Conservation (phyloP, 1,140 invertebrate genomes). For the Brachionus koreanus region DNA sequence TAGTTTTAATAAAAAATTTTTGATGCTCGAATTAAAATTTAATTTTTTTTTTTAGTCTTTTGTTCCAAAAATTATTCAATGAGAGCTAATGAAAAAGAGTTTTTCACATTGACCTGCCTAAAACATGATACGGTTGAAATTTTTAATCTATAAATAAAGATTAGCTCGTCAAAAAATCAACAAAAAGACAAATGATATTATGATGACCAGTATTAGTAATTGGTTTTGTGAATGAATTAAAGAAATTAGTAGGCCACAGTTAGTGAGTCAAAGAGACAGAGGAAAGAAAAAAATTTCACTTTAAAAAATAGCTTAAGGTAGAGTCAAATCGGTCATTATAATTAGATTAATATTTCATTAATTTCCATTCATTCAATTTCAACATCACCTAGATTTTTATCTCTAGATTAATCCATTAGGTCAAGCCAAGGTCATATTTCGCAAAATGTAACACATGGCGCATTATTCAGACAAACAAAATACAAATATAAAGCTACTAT, state of each 20-base stretch:
- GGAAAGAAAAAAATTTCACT: not conserved
- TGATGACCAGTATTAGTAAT: no score
- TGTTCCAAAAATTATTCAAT: no score
- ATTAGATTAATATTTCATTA: not conserved
- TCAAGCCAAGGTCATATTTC: not conserved
- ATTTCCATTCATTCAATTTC: not conserved
- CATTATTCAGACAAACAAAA: not conserved
- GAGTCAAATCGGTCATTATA: not conserved
- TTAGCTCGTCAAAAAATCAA: no score
- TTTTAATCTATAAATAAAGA: no score
- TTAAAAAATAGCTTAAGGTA: not conserved
- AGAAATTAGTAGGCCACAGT: not conserved
- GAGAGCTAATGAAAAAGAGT: no score
- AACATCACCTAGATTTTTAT: not conserved
- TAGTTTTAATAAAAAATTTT: no score
- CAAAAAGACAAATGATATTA: no score
- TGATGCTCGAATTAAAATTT: no score
- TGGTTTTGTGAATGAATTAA: no score
- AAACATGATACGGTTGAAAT: no score
- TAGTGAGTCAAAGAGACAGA: not conserved
- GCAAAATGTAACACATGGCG: not conserved
- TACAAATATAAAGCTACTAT: not conserved
- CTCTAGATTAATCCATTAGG: not conserved
- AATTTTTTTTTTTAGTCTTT: no score
- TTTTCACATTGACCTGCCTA: no score